Evolutionary conservation across 2,888 invertebrate species (phyloP).

Genomic region (Baccha elongata): DNA sequence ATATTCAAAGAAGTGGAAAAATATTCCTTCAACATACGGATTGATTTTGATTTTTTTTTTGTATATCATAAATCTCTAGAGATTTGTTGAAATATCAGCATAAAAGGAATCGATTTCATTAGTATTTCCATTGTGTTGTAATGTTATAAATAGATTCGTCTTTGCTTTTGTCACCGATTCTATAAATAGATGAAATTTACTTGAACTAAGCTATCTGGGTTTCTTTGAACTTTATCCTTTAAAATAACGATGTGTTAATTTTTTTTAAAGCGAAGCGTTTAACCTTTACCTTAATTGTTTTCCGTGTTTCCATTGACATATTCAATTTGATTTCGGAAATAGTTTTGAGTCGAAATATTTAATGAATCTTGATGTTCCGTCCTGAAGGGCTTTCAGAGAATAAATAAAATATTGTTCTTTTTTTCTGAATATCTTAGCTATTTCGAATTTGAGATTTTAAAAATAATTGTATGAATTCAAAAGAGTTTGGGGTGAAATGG

Average conservation of each 20-base stretch:
- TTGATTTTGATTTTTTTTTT: background rate
- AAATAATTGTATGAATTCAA: too few species aligned
- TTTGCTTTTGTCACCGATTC: background rate
- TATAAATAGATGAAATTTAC: background rate
- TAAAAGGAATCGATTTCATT: conserved; percentile 2
- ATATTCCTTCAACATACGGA: background rate
- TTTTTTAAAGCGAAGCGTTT: background rate
- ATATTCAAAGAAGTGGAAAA: background rate
- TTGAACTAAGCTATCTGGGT: background rate
- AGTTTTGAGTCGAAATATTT: too few species aligned
- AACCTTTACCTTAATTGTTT: too few species aligned
- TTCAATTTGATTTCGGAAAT: too few species aligned
- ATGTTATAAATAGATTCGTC: background rate
- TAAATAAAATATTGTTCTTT: too few species aligned
- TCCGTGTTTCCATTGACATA: too few species aligned
- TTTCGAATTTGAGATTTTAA: too few species aligned
- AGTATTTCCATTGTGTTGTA: background rate
- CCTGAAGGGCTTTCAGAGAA: too few species aligned
- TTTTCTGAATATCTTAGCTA: too few species aligned
- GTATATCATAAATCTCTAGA: background rate
- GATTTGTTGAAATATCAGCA: background rate
- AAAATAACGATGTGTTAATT: background rate
- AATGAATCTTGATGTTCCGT: too few species aligned
- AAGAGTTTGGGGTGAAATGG: too few species aligned
- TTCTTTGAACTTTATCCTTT: background rate